Evolutionary conservation across 2,113 vertebrate genomes (phyloP).

Genomic region (Sorex fumeus): DNA sequence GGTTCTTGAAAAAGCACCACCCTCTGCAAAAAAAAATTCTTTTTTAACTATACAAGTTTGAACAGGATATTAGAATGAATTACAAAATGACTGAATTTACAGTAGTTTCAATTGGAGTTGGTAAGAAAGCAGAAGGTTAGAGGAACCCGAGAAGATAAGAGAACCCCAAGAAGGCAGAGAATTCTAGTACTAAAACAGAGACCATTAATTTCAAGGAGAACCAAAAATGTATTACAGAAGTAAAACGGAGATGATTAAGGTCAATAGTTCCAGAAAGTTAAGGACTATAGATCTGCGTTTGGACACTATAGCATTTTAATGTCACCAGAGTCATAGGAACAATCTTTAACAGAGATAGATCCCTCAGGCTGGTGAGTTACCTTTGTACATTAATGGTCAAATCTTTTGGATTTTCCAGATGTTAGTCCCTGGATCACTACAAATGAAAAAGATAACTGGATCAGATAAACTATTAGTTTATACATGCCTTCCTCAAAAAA

Average conservation of each 20-base stretch:
- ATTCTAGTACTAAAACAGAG: constrained; percentile 15
- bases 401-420: background rate
- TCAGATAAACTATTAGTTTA: background rate
- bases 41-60: background rate
- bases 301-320: background rate
- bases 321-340: background rate
- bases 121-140: background rate
- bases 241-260: background rate
- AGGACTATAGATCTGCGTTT: background rate
- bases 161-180: background rate
- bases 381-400: background rate
- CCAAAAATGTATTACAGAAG: background rate
- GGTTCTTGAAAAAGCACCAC: background rate
- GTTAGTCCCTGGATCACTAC: background rate
- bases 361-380: background rate
- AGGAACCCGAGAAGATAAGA: background rate
- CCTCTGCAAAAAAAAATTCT: no score
- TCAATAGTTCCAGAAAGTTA: constrained; percentile 3
- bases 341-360: background rate
- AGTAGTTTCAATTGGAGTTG: background rate
- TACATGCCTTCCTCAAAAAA: background rate
- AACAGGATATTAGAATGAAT: no score
- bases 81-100: background rate
- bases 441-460: background rate
- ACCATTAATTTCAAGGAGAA: constrained; percentile 13